These are phyloP conservation scores for Intellagama lesueurii DNA, from an alignment of 2,797 vertebrate species.

Conservation along the genomic window DNA sequence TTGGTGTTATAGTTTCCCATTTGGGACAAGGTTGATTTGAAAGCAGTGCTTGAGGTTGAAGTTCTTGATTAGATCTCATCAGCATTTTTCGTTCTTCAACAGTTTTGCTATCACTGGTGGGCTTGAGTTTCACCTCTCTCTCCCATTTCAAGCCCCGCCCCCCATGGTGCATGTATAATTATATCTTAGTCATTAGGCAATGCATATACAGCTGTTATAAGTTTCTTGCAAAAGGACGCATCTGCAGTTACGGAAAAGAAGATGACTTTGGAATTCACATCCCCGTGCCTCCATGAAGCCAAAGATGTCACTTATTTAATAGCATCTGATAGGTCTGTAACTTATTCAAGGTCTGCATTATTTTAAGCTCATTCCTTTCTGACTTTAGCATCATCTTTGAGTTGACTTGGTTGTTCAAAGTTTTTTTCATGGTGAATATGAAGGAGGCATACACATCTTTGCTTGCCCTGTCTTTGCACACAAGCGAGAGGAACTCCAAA, in stretches of 20 bases:
- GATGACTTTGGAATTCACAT: background rate
- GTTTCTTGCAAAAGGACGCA: background rate
- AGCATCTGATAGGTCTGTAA: too few relatives aligned
- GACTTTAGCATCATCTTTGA: too few relatives aligned
- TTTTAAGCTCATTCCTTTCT: too few relatives aligned
- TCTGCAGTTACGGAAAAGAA: background rate
- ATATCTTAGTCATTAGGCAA: background rate
- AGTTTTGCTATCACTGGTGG: background rate
- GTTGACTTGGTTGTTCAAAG: background rate
- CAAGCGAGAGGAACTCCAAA: too few relatives aligned
- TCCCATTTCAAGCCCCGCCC: slow-evolving; percentile 1
- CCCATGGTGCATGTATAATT: background rate
- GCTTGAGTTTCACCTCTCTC: slow-evolving; percentile 8
- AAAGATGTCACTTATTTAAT: too few relatives aligned
- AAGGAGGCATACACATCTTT: background rate
- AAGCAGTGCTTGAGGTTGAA: background rate
- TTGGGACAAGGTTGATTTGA: slow-evolving; percentile 30
- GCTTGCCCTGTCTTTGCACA: background rate
- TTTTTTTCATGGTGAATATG: background rate
- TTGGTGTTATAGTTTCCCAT: slow-evolving; percentile 35
- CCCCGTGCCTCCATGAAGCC: too few relatives aligned
- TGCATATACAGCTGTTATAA: background rate
- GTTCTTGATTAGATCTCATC: slow-evolving; percentile 19
- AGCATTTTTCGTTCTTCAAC: slow-evolving; percentile 31
- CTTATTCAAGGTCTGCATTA: too few relatives aligned